phyloP scores from a whole-genome alignment of 2,113 vertebrate species.

The Varanus komodoensis region DNA sequence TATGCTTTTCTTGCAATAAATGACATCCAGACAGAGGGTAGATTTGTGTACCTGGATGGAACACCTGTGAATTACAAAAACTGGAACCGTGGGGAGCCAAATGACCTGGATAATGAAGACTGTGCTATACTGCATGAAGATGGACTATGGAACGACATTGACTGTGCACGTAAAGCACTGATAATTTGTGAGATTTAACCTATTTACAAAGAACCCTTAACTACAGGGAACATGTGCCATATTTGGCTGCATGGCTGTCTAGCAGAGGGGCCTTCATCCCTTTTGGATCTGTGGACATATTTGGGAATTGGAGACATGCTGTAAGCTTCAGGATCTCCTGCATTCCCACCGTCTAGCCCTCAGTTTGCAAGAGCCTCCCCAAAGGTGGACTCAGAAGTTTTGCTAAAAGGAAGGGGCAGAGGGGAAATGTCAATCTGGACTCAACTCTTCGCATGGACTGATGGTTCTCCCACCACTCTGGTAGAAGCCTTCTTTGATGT shows the following conservation, averaged over 20 bases:
- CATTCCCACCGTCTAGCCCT: too few relatives aligned
- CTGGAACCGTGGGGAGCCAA: slow-evolving; percentile 20
- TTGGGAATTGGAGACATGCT: too few relatives aligned
- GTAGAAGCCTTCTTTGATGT: too few relatives aligned
- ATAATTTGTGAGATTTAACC: slow-evolving; percentile 51
- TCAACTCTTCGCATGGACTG: too few relatives aligned
- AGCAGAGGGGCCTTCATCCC: neutral
- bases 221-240: too few relatives aligned
- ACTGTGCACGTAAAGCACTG: neutral
- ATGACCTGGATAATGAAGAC: slow-evolving; percentile 22
- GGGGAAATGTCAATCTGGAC: too few relatives aligned
- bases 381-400: too few relatives aligned
- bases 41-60: slow-evolving; percentile 26
- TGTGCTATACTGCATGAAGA: neutral
- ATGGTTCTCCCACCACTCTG: too few relatives aligned
- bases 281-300: too few relatives aligned
- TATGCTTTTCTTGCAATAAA: neutral
- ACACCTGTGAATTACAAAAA: slow-evolving; percentile 23
- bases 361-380: too few relatives aligned
- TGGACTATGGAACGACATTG: neutral
- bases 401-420: too few relatives aligned
- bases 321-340: too few relatives aligned
- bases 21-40: slow-evolving; percentile 41
- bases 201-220: neutral
- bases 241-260: neutral